Base-by-base conservation (phyloP, 2,113 vertebrate species). In the Cariama cristata region DNA sequence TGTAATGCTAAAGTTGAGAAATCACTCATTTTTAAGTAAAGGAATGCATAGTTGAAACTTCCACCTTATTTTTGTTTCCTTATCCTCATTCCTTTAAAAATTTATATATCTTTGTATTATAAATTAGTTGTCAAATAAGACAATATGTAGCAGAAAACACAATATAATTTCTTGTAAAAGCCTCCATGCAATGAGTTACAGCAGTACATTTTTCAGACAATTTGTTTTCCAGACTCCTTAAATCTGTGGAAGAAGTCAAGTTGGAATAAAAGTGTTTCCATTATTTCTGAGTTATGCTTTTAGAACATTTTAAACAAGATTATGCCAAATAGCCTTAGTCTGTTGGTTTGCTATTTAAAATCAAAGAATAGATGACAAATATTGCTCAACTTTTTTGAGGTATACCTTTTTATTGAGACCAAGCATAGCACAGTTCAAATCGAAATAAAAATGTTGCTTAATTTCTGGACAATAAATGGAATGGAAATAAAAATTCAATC, bases 81-180 rank as follows among this genome's bases (percentile, higher is more conserved):
- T 75, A 81, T 79, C 27, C 53, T 86, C 15, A n/a, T 89, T 77
- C 24, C 47, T 86, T 80, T 94, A 56, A 94, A 92, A 93, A 84
- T 3, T 79, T 44, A 82, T 91, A 23, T n/a, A 87, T 95, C 75
- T 93, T 91, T 71, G 52, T 81, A 49, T 84, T 93, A 95, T 45
- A 95, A 97, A 93, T 91, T 81, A 85, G 77, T 89, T 95, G 91
- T 96, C 94, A 96, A 94, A 81, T 92, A 75, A 72, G 49, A 89
- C 67, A 80, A 44, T 66, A 64, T 53, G 49, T 84, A 95, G 52
- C 33, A 92, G 92, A 91, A 96, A 93, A 86, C 30, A 71, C n/a
- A 86, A 63, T 58, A 72, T 60, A 96, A 91, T 94, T 95, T 97
- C 79, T 84, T 89, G 87, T 53, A 94, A 93, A 91, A 92, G 56